phyloP scores from a whole-genome alignment of 2,797 vertebrate genomes.

The Pangasius djambal region DNA sequence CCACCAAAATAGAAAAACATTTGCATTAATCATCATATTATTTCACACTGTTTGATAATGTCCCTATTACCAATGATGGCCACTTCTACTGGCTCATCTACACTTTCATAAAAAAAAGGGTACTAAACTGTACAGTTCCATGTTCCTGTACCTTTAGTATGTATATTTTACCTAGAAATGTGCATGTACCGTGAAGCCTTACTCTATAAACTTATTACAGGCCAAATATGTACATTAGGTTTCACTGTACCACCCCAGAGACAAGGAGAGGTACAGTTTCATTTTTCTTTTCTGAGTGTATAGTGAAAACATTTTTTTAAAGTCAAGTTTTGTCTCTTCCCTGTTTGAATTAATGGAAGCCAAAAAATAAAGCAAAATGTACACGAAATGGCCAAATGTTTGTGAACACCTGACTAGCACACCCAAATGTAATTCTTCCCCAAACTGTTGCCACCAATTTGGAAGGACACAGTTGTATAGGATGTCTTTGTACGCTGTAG shows the following conservation, averaged over 20 bases:
- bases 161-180: background rate
- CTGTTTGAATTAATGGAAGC: background rate
- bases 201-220: background rate
- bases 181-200: background rate
- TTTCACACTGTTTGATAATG: conserved; percentile 12
- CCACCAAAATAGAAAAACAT: conserved; percentile 50
- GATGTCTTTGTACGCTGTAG: background rate
- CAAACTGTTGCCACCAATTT: background rate
- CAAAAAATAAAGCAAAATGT: background rate
- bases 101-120: background rate
- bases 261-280: background rate
- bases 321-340: background rate
- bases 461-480: background rate
- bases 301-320: background rate
- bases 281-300: background rate
- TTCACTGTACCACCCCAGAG: background rate
- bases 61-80: conserved; percentile 18
- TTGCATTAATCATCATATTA: conserved; percentile 38
- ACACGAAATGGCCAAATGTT: background rate
- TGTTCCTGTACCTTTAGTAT: background rate
- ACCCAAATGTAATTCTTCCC: background rate
- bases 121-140: background rate
- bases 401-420: background rate
- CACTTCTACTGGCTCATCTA: background rate
- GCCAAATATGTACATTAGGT: background rate